Evolutionary conservation across 2,113 vertebrate genomes (phyloP).

Genomic region (Cyrtonyx montezumae): DNA sequence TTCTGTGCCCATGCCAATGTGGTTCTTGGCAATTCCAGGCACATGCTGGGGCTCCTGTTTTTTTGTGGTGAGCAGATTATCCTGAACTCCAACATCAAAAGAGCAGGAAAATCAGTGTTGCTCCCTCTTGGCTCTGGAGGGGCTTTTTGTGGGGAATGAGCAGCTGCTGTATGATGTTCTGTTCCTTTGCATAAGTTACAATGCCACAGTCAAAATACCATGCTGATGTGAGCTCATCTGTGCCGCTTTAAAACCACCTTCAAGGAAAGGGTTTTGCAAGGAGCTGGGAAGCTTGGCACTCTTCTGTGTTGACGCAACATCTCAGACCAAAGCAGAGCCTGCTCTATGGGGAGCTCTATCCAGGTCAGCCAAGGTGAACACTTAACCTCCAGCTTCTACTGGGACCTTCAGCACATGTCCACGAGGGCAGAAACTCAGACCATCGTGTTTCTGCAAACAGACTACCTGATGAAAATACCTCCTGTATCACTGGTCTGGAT

Average conservation of each 20-base stretch:
- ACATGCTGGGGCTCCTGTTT: neutral
- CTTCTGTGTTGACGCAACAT: neutral
- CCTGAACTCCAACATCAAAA: neutral
- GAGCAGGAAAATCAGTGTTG: neutral
- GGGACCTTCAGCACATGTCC: neutral
- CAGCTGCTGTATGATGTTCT: neutral
- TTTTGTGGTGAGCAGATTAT: neutral
- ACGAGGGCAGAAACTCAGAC: neutral
- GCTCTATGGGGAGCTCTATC: fast-evolving
- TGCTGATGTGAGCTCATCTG: neutral
- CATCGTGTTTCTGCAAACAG: neutral
- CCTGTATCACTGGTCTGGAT: neutral
- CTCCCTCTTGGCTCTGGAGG: neutral
- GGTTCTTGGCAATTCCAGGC: neutral
- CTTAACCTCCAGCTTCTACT: neutral
- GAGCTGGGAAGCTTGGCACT: neutral
- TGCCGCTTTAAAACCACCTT: neutral
- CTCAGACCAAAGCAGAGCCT: neutral
- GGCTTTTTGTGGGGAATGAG: neutral
- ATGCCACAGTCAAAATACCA: neutral
- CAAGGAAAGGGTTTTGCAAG: neutral
- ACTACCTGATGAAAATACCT: neutral
- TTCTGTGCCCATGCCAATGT: fast-evolving
- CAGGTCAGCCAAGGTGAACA: neutral
- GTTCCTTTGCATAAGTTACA: fast-evolving